Evolutionary conservation across 2,888 invertebrate species (phyloP).

Genomic region (Caenorhabditis doughertyi): DNA sequence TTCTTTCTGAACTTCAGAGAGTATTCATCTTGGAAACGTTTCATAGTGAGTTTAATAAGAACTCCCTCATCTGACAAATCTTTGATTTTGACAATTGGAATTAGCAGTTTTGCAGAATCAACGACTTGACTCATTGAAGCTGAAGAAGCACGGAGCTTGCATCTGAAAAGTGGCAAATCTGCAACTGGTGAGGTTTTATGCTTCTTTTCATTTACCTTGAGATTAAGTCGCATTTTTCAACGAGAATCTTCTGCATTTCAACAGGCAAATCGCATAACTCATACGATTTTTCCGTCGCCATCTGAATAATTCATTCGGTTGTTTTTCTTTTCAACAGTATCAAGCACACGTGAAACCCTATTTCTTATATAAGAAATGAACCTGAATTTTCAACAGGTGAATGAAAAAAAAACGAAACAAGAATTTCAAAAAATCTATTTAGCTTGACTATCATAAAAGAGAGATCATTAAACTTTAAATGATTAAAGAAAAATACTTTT

Average conservation of each 20-base stretch:
- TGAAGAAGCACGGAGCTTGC: slow-evolving; percentile 5
- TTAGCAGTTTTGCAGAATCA: slow-evolving; percentile 21
- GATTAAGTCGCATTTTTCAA: slow-evolving; percentile 30
- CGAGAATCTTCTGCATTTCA: slow-evolving; percentile 19
- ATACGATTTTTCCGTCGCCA: not conserved
- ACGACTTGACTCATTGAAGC: not conserved
- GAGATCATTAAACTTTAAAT: not conserved
- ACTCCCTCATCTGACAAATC: not conserved
- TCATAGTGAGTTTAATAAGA: not conserved
- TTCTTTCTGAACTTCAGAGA: slow-evolving; percentile 5
- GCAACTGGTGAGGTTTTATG: no score
- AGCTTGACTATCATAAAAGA: no score
- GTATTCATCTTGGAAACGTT: not conserved
- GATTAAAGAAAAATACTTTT: not conserved
- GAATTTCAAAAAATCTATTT: no score
- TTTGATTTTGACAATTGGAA: slow-evolving; percentile 13
- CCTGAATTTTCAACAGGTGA: slow-evolving; percentile 19
- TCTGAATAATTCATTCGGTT: slow-evolving; percentile 25
- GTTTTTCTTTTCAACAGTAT: no score
- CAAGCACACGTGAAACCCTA: not conserved
- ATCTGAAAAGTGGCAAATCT: slow-evolving; percentile 23
- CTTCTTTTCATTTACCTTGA: slow-evolving; percentile 24
- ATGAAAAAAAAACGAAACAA: not conserved
- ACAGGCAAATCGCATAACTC: slow-evolving; percentile 15
- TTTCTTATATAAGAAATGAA: not conserved